Evolutionary conservation across 2,113 vertebrate species (phyloP).

Genomic region (Psilopsiagon aurifrons): DNA sequence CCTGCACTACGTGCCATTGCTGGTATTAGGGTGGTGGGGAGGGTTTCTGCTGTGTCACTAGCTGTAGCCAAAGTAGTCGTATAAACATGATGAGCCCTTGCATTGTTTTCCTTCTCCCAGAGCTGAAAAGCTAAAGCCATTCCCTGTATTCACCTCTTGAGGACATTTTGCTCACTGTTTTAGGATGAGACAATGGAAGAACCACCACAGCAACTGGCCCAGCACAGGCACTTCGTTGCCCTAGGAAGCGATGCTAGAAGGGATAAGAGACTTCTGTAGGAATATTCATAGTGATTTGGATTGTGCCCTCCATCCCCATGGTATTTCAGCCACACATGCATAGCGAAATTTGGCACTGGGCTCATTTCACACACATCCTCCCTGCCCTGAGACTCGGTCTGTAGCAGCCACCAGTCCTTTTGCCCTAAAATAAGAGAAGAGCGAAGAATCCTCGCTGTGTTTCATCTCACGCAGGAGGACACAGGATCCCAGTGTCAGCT

Average conservation of each 20-base stretch:
- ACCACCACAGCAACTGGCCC: fast-evolving
- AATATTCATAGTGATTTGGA: neutral
- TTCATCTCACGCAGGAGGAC: neutral
- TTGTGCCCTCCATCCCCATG: fast-evolving
- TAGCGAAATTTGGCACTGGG: neutral
- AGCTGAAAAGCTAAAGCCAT: neutral
- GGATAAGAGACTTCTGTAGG: neutral
- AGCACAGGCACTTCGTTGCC: neutral
- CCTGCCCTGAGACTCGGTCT: neutral
- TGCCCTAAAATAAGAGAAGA: neutral
- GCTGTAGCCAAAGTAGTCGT: neutral
- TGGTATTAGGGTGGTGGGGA: neutral
- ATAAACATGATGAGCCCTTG: fast-evolving
- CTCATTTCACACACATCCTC: neutral
- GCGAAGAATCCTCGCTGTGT: neutral
- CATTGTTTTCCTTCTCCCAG: neutral
- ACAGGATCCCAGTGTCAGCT: neutral
- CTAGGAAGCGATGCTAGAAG: neutral
- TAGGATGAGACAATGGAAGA: neutral
- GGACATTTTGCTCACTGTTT: neutral
- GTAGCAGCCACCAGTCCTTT: neutral
- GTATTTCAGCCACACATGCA: neutral
- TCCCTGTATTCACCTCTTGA: neutral
- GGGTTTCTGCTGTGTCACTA: neutral
- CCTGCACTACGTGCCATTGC: fast-evolving